A percentile compares a stretch with the other conserved stretches of the same genome.
Evolutionary conservation across 2,888 invertebrate species (phyloP).

Genomic region (Mechanitis messenoides): DNA sequence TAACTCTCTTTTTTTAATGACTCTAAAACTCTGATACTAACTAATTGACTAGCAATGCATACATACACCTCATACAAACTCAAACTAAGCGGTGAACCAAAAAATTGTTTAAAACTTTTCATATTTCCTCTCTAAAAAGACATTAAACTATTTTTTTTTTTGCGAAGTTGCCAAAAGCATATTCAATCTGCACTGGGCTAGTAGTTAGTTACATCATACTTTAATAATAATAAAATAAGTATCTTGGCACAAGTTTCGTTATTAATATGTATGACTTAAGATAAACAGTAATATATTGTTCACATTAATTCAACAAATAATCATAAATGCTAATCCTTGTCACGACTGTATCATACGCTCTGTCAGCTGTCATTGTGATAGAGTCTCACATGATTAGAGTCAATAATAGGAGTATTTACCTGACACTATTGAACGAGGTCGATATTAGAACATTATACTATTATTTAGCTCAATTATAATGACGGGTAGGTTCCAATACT

Average conservation of each 20-base stretch:
- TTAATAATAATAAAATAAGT: too few relatives aligned
- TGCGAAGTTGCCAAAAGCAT: too few relatives aligned
- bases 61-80: too few relatives aligned
- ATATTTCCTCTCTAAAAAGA: too few relatives aligned
- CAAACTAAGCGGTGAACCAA: too few relatives aligned
- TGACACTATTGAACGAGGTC: not conserved
- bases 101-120: too few relatives aligned
- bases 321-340: conserved; percentile 2
- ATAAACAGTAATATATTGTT: conserved; percentile 1
- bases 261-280: not conserved
- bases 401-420: conserved; percentile 4
- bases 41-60: too few relatives aligned
- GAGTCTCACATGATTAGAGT: conserved; percentile 1
- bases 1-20: too few relatives aligned
- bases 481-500: too few relatives aligned
- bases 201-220: not conserved
- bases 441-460: not conserved
- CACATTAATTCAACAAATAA: conserved; percentile 5
- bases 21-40: too few relatives aligned
- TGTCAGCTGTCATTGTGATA: conserved; percentile 3
- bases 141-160: too few relatives aligned
- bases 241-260: too few relatives aligned
- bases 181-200: not conserved
- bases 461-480: not conserved
- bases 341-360: conserved; percentile 1